These are phyloP conservation scores for Diuraphis noxia DNA, from an alignment of 1,140 invertebrate species.

Conservation along the genomic window DNA sequence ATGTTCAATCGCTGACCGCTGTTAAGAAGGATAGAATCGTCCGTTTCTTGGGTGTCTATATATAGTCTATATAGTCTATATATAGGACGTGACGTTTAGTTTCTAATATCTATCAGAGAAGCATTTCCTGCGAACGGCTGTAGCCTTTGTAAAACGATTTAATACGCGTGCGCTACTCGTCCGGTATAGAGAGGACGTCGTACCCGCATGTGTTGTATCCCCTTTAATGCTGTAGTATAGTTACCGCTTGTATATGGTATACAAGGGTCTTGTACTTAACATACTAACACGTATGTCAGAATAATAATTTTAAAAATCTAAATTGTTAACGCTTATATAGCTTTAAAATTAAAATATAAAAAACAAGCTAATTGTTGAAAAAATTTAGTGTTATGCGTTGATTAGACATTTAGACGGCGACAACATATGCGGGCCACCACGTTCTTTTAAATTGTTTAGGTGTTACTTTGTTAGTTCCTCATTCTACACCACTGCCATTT, in stretches of 20 bases:
- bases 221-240: background rate
- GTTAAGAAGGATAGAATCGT: background rate
- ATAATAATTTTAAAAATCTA: background rate
- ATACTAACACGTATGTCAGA: background rate
- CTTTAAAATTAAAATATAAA: background rate
- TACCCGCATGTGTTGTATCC: background rate
- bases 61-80: too few relatives aligned
- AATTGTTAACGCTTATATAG: background rate
- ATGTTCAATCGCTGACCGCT: background rate
- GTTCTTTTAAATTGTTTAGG: too few relatives aligned
- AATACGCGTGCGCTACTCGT: background rate
- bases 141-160: background rate
- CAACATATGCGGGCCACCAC: too few relatives aligned
- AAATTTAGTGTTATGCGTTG: background rate
- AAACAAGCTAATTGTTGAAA: background rate
- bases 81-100: background rate
- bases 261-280: too few relatives aligned
- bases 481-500: too few relatives aligned
- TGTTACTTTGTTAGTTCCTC: too few relatives aligned
- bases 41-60: background rate
- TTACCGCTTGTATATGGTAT: too few relatives aligned
- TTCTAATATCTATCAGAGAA: background rate
- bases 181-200: background rate
- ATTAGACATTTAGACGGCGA: too few relatives aligned
- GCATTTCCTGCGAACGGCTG: too few relatives aligned